Evolutionary conservation across 2,797 vertebrate species (phyloP), one percentile per base, ranked within the genome.

Genomic region (Macropodus opercularis): DNA sequence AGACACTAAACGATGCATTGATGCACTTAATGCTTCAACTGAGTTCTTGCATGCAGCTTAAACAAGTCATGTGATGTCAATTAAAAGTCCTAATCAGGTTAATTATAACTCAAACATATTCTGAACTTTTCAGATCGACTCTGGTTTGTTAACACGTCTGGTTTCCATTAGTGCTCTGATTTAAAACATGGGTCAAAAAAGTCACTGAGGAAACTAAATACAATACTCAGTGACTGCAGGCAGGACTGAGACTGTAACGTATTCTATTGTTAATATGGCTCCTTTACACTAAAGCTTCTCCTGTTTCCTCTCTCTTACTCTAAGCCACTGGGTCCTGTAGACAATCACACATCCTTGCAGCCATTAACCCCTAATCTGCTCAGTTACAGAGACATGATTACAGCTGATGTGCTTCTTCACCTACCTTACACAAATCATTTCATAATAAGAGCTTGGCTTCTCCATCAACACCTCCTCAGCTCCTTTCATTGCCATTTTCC

Each of bases 381-480:
- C 11, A 29, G 6, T 41, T 17, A 52, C 5, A 39, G 27, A 50
- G 49, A 72, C 21, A 8, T 17, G 12, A 52, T 59, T 38, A 23
- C 1, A 13, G 36, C 19, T 41, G 29, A 46, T 34, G 36, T 32
- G 27, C 2, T 4, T 17, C 21, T 31, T 29, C 39, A 55, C 31
- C n/a, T 23, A 39, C 27, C n/a, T 19, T 34, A 22, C 32, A 44
- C 29, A 46, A 48, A 46, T 17, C 8, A 24, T 52, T 29, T 24
- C 15, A 52, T 21, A 34, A 29, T 50, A 56, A 66, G 59, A 4
- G 17, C 9, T 27, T 24, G 39, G 29, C 19, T 15, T 42, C 53
- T 31, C 15, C 43, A 41, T 29, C 24, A n/a, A 31, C 26, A 51
- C 31, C 18, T 59, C 72, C 69, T 39, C 56, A 71, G 52, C 10